A percentile compares a stretch with the other conserved stretches of the same genome.
phyloP scores from a whole-genome alignment of 2,113 vertebrate genomes.

The Mixornis gularis region DNA sequence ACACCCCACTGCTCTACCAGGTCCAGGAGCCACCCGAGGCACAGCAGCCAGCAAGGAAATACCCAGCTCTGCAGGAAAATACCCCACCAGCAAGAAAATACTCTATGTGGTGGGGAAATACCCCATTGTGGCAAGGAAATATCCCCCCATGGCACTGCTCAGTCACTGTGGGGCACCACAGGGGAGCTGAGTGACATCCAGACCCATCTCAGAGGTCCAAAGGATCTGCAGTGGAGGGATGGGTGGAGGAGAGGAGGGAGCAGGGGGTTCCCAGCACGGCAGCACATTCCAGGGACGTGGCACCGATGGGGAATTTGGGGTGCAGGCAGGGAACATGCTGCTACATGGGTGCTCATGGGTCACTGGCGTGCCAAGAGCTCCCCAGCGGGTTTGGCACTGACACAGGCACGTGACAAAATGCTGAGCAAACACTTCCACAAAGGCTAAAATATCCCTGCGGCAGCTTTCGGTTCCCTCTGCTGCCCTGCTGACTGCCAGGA shows the following conservation, averaged over 20 bases:
- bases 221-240: rapidly evolving
- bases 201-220: background rate
- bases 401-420: background rate
- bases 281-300: rapidly evolving
- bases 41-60: background rate
- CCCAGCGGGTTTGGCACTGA: background rate
- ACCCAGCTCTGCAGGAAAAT: background rate
- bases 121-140: background rate
- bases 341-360: rapidly evolving
- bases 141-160: rapidly evolving
- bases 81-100: background rate
- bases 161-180: rapidly evolving
- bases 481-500: rapidly evolving
- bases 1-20: rapidly evolving
- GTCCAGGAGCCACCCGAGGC: rapidly evolving
- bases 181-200: rapidly evolving
- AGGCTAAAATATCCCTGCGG: background rate
- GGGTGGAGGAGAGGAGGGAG: background rate
- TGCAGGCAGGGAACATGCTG: background rate
- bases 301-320: rapidly evolving
- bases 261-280: background rate
- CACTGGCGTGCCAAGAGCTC: background rate
- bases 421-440: conserved; percentile 40
- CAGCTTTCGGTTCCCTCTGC: conserved; percentile 46
- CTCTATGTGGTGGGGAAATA: background rate